phyloP scores from a whole-genome alignment of 2,888 invertebrate genomes.

The Eilema caniola region DNA sequence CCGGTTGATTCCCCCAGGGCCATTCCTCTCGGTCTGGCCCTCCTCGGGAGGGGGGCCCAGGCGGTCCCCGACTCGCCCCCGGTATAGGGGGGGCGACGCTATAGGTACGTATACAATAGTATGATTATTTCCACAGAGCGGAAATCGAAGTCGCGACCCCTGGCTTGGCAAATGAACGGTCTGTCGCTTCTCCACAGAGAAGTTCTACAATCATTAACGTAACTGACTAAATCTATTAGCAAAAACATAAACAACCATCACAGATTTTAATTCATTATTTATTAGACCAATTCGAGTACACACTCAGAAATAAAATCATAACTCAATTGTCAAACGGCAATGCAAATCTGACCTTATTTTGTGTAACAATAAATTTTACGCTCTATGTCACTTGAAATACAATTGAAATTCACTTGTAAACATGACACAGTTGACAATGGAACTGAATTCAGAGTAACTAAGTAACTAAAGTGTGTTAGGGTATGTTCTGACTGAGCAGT shows the following conservation, averaged over 20 bases:
- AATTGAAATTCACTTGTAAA: background rate
- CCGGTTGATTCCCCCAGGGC: too few relatives aligned
- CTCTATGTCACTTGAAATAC: conserved; percentile 3
- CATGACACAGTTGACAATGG: conserved; percentile 6
- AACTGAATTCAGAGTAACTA: conserved; percentile 32
- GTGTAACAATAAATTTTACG: background rate
- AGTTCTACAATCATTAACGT: too few relatives aligned
- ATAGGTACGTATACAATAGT: too few relatives aligned
- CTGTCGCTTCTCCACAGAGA: too few relatives aligned
- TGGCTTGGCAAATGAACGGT: background rate
- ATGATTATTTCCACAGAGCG: too few relatives aligned
- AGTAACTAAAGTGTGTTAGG: conserved; percentile 38
- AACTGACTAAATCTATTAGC: too few relatives aligned
- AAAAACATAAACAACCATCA: too few relatives aligned
- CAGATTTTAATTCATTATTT: conserved; percentile 36
- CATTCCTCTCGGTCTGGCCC: too few relatives aligned
- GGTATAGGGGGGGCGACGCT: too few relatives aligned
- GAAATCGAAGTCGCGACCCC: background rate
- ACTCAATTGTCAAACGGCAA: conserved; percentile 59
- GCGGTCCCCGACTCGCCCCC: too few relatives aligned
- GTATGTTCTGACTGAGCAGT: background rate
- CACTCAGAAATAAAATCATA: conserved; percentile 42
- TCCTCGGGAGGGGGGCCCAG: too few relatives aligned
- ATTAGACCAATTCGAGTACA: conserved; percentile 42
- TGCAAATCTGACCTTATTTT: conserved; percentile 59